phyloP scores from a whole-genome alignment of 2,888 invertebrate genomes.

The Orthonevra nobilis region DNA sequence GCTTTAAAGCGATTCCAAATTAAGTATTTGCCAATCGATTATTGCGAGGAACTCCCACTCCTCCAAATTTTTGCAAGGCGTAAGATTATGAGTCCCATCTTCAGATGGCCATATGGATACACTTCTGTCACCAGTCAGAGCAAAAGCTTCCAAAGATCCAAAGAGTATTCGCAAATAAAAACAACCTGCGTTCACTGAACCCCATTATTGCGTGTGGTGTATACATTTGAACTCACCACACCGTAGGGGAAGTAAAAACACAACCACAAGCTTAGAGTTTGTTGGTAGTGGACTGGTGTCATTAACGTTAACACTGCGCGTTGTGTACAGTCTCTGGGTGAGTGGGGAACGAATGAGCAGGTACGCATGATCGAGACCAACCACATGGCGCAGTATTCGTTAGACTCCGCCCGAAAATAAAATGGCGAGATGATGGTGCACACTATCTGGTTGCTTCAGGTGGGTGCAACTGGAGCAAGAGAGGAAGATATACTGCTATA shows the following conservation, averaged over 20 bases:
- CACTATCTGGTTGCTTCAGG: background rate
- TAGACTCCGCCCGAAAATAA: slow-evolving; percentile 78
- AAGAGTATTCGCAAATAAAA: slow-evolving; percentile 51
- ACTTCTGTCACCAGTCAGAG: background rate
- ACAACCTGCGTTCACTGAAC: slow-evolving; percentile 65
- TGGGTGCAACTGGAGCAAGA: slow-evolving; percentile 6
- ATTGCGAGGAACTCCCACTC: too few relatives aligned
- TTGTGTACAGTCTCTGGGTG: slow-evolving; percentile 1
- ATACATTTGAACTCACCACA: slow-evolving; percentile 36
- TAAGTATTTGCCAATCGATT: too few relatives aligned
- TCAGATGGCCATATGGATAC: too few relatives aligned
- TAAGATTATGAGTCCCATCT: too few relatives aligned
- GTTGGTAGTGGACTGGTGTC: too few relatives aligned
- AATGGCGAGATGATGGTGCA: slow-evolving; percentile 76
- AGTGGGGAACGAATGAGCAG: slow-evolving; percentile 58
- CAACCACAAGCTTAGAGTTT: slow-evolving; percentile 5
- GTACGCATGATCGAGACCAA: slow-evolving; percentile 63
- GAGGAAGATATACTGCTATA: slow-evolving; percentile 15
- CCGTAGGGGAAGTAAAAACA: slow-evolving; percentile 40
- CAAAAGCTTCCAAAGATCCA: slow-evolving; percentile 3
- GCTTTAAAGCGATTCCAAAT: too few relatives aligned
- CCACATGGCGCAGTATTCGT: slow-evolving; percentile 43
- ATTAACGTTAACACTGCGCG: slow-evolving; percentile 3
- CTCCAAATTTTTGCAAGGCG: too few relatives aligned
- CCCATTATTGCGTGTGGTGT: slow-evolving; percentile 22